Evolutionary conservation across 64 coral and sea anemone genomes (phyloP), one percentile per base, ranked within the genome.

Genomic region (Astreopora myriophthalma): DNA sequence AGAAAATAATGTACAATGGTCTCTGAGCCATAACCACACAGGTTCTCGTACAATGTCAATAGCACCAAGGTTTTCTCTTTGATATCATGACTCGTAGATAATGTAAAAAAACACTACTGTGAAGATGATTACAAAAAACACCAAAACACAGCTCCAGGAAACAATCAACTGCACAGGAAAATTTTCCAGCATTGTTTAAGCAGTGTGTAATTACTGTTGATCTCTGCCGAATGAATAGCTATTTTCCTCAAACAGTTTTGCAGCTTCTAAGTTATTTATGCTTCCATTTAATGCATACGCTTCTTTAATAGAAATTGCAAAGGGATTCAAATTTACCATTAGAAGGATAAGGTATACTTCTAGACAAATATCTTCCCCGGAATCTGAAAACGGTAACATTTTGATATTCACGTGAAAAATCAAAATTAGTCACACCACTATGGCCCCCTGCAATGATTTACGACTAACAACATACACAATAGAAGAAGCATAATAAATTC

Each of bases 161-260:
- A 22, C 71, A 74, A 74, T 74, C 71, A 74, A 74, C 71, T 74
- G 71, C 71, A 74, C 34, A 74, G 20, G 71, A 74, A 74, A 74
- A 74, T 38, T 74, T 40, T 3, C 71, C 71, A 6, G 5, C 71
- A 38, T 74, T 74, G 11, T 14, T 74, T 22, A 74, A 74, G 37
- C 71, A 74, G 20, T 71, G n/a, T n/a, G n/a, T 44, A 74, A 40
- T 74, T 74, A 74, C 71, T 17, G 20, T 38, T 74, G 33, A 74
- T 74, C 71, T n/a, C 71, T 74, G 55, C 55, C 55, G 14, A 60
- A 60, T 60, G 55, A 60, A 60, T 60, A 60, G 55, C 55, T 60
- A 60, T 60, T 60, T 60, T 60, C 55, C 55, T 60, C 55, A 60
- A 60, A 60, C 55, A 60, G 12, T 60, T 60, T 60, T 60, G 55